phyloP scores from a whole-genome alignment of 2,113 vertebrate genomes.

The Bolborhynchus lineola region DNA sequence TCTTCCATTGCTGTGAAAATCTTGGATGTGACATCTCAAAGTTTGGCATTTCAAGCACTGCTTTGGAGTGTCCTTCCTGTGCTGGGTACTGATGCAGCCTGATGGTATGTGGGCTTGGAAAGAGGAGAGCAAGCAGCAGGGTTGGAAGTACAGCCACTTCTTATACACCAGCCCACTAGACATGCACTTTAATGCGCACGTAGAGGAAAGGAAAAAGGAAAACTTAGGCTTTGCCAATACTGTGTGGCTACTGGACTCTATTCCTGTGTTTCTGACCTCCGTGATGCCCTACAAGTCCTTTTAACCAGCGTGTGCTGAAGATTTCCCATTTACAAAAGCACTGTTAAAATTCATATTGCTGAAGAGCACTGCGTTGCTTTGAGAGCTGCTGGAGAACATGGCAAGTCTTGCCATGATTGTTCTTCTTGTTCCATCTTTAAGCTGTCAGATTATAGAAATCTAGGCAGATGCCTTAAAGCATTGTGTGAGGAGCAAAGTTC shows the following conservation, averaged over 20 bases:
- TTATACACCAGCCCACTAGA: background rate
- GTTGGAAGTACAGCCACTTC: background rate
- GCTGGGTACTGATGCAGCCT: background rate
- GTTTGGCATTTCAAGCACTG: background rate
- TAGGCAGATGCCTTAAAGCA: slow-evolving; percentile 1
- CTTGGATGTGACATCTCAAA: background rate
- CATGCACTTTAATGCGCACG: fast-evolving
- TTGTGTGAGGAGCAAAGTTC: background rate
- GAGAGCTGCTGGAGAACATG: background rate
- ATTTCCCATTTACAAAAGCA: background rate
- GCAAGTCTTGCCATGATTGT: background rate
- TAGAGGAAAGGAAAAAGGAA: background rate
- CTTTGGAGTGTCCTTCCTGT: background rate
- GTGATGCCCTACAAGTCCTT: background rate
- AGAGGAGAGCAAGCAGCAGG: background rate
- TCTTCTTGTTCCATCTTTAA: background rate
- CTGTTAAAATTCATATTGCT: background rate
- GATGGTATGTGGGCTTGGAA: background rate
- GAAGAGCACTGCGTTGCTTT: background rate
- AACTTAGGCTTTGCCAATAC: background rate
- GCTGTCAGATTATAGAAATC: slow-evolving; percentile 30
- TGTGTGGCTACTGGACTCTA: background rate
- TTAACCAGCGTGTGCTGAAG: background rate
- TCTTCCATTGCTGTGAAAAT: background rate
- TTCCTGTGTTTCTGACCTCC: background rate